Conservation (phyloP, 2,113 vertebrate genomes). For the Chrysochloris asiatica region DNA sequence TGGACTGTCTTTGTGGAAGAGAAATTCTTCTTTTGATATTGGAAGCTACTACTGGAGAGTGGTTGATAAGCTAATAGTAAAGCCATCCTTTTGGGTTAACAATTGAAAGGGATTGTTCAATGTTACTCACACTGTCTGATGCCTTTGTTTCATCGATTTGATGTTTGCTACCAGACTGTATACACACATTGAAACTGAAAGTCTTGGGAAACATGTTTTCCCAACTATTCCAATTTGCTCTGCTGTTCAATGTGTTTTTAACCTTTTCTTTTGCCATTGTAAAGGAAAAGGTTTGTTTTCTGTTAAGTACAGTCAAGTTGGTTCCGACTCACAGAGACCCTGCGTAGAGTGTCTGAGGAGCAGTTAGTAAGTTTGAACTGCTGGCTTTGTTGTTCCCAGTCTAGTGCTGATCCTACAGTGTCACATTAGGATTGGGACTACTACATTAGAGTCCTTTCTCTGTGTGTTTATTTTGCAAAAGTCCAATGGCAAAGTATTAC, state of each 20-base stretch:
- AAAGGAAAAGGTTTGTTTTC: background rate
- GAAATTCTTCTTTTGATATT: background rate
- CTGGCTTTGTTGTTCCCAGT: no score
- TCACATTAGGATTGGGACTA: background rate
- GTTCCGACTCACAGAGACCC: no score
- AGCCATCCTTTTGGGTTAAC: background rate
- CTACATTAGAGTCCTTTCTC: background rate
- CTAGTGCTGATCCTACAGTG: no score
- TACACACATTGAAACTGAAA: background rate
- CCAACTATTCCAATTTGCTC: background rate
- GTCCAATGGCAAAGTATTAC: background rate
- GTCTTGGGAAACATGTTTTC: background rate
- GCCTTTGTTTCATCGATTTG: conserved; percentile 17
- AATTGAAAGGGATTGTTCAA: background rate
- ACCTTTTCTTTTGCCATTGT: background rate
- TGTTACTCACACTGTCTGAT: background rate
- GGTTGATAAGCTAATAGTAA: background rate
- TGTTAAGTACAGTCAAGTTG: no score
- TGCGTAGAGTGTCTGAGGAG: no score
- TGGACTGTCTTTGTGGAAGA: background rate
- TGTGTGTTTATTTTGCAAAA: background rate
- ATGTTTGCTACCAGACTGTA: background rate
- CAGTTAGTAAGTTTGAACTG: no score
- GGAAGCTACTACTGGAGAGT: conserved; percentile 28
- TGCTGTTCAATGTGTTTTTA: background rate